Conservation (phyloP, 1,140 invertebrate genomes). For the Drosophila lacteicornis region DNA sequence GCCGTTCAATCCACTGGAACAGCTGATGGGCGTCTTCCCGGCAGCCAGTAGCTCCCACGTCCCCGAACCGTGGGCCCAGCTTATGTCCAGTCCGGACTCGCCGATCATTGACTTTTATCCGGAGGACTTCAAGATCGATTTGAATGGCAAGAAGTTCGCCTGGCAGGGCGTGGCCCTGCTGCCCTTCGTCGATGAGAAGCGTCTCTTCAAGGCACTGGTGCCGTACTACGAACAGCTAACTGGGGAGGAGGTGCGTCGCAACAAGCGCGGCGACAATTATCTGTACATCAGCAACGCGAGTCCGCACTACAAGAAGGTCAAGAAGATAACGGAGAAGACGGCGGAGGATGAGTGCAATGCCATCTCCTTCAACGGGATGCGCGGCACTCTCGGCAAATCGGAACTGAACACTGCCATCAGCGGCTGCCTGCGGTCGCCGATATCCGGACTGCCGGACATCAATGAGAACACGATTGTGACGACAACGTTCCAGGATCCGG, state of each 20-base stretch:
- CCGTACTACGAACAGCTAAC: slow-evolving; percentile 93
- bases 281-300: slow-evolving; percentile 92
- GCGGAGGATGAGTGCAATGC: slow-evolving; percentile 85
- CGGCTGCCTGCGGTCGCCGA: slow-evolving; percentile 88
- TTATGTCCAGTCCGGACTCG: slow-evolving; percentile 98
- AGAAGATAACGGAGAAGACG: slow-evolving; percentile 88
- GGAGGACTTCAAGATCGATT: slow-evolving; percentile 98
- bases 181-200: slow-evolving; percentile 98
- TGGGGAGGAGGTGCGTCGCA: slow-evolving; percentile 90
- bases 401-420: slow-evolving; percentile 87
- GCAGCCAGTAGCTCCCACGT: slow-evolving; percentile 97
- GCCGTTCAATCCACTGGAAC: slow-evolving; percentile 98
- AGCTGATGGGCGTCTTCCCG: slow-evolving; percentile 99
- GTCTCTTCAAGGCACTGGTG: slow-evolving; percentile 94
- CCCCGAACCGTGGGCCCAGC: slow-evolving; percentile 95
- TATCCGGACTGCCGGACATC: slow-evolving; percentile 88
- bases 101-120: slow-evolving; percentile 99
- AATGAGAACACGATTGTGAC: slow-evolving; percentile 88
- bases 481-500: slow-evolving; percentile 92
- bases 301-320: slow-evolving; percentile 89
- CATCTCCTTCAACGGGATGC: slow-evolving; percentile 89
- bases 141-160: slow-evolving; percentile 99
- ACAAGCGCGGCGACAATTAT: slow-evolving; percentile 91
- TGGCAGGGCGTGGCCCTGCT: slow-evolving; percentile 99
- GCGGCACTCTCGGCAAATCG: slow-evolving; percentile 90